Evolutionary conservation across 2,797 vertebrate species (phyloP).

Genomic region (Sebastes alutus): DNA sequence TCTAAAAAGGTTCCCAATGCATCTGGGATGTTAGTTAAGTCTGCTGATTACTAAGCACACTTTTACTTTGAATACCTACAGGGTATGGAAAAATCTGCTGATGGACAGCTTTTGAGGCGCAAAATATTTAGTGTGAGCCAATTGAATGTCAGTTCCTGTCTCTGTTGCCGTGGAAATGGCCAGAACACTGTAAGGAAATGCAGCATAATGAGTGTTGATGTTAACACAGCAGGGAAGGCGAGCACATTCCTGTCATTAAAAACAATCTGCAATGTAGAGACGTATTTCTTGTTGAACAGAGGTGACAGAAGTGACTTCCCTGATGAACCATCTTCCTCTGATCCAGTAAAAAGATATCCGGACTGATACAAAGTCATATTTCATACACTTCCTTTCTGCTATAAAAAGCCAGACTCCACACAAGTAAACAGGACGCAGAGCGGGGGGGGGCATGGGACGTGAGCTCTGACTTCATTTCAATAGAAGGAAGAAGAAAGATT

Average conservation of each 20-base stretch:
- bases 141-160: slow-evolving; percentile 1
- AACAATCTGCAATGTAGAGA: neutral
- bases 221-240: neutral
- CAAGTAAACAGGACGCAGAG: slow-evolving; percentile 78
- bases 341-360: slow-evolving; percentile 42
- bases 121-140: neutral
- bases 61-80: neutral
- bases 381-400: slow-evolving; percentile 55
- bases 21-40: neutral
- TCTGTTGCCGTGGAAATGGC: neutral
- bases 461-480: slow-evolving; percentile 52
- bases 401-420: slow-evolving; percentile 43
- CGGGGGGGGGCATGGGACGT: neutral
- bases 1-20: neutral
- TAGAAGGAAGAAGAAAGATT: slow-evolving; percentile 60
- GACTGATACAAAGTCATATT: slow-evolving; percentile 27
- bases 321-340: slow-evolving; percentile 38
- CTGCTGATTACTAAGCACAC: neutral
- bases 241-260: neutral
- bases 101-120: neutral
- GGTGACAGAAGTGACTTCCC: slow-evolving; percentile 6
- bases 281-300: neutral
- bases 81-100: neutral
- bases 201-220: slow-evolving; percentile 4
- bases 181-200: slow-evolving; percentile 21